A percentile compares a stretch with the other conserved stretches of the same genome.
These are phyloP conservation scores for Tapera naevia DNA, from an alignment of 2,797 vertebrate species.

Conservation along the genomic window DNA sequence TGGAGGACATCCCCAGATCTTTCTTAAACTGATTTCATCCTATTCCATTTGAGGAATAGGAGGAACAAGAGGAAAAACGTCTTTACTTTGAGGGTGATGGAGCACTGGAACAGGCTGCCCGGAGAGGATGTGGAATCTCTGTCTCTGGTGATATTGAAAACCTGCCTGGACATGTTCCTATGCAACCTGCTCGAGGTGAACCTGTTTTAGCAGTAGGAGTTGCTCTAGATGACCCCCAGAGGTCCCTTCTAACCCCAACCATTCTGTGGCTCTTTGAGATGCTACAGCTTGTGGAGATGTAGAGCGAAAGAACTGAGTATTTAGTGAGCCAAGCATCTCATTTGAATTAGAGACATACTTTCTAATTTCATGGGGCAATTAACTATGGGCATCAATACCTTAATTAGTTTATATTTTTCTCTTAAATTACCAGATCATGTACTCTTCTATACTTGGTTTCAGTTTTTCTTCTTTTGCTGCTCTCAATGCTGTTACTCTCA, in stretches of 20 bases:
- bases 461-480: neutral
- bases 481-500: neutral
- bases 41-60: neutral
- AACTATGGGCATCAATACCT: neutral
- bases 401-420: conserved; percentile 2
- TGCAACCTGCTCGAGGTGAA: too few relatives aligned
- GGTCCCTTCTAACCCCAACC: too few relatives aligned
- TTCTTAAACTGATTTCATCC: neutral
- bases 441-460: neutral
- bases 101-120: too few relatives aligned
- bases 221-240: too few relatives aligned
- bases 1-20: neutral
- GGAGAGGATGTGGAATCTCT: too few relatives aligned
- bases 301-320: neutral
- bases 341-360: neutral
- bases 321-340: neutral
- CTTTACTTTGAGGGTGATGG: too few relatives aligned
- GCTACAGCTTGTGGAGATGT: neutral
- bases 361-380: conserved; percentile 6
- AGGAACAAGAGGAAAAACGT: too few relatives aligned
- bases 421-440: neutral
- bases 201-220: too few relatives aligned
- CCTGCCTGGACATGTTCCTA: too few relatives aligned
- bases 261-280: neutral
- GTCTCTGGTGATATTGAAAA: too few relatives aligned